Percentiles rank a stretch among this genome's conserved stretches.
phyloP scores from a whole-genome alignment of 2,113 vertebrate species.

The Beaufortia kweichowensis region DNA sequence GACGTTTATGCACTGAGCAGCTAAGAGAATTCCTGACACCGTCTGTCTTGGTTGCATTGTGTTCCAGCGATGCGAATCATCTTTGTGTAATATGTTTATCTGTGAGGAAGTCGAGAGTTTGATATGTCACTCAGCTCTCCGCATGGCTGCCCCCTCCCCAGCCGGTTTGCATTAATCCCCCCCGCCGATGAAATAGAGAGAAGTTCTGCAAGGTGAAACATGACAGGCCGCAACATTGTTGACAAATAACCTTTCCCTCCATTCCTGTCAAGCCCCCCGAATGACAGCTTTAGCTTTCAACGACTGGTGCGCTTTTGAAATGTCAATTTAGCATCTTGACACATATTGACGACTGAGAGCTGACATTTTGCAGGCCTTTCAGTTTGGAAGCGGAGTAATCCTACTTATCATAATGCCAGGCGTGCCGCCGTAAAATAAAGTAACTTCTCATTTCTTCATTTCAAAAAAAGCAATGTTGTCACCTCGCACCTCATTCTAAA shows the following conservation, averaged over 20 bases:
- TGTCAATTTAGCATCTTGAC: slow-evolving; percentile 54
- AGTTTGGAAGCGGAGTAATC: slow-evolving; percentile 22
- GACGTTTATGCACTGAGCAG: neutral
- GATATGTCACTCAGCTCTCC: slow-evolving; percentile 33
- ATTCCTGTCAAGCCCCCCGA: slow-evolving; percentile 31
- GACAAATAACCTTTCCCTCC: slow-evolving; percentile 52
- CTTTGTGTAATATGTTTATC: slow-evolving; percentile 22
- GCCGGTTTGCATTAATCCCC: slow-evolving; percentile 30
- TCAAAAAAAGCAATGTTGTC: slow-evolving; percentile 10
- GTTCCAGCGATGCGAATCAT: slow-evolving; percentile 25
- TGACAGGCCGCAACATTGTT: slow-evolving; percentile 42
- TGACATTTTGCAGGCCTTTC: slow-evolving; percentile 48
- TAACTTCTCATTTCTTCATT: slow-evolving; percentile 20
- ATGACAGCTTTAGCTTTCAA: slow-evolving; percentile 31
- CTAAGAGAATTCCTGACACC: slow-evolving; percentile 15
- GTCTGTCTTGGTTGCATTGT: slow-evolving; percentile 17
- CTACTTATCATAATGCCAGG: slow-evolving; percentile 43
- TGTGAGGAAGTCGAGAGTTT: slow-evolving; percentile 23
- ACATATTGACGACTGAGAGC: slow-evolving; percentile 37
- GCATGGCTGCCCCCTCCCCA: slow-evolving; percentile 8
- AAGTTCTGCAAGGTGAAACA: slow-evolving; percentile 47
- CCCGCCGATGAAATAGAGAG: slow-evolving; percentile 17
- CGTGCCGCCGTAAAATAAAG: slow-evolving; percentile 14
- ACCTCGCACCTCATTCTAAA: neutral
- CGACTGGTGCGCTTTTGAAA: slow-evolving; percentile 42